Conservation (phyloP, 1,140 invertebrate species). For the Pseudomyrmex dendroicus region DNA sequence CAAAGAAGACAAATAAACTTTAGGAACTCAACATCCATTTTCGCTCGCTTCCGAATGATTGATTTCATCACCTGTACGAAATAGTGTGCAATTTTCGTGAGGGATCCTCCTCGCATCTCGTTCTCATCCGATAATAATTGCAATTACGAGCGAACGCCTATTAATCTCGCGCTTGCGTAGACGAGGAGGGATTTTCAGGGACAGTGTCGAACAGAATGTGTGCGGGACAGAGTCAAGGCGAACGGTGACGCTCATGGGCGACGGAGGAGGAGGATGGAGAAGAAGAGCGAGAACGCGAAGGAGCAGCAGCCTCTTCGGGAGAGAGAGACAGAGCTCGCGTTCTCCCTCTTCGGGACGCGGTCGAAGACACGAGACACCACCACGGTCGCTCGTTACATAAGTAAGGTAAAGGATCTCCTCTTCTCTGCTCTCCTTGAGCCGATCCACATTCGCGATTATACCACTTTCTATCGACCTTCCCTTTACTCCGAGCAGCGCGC, state of each 20-base stretch:
- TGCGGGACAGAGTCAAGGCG: slow-evolving; percentile 41
- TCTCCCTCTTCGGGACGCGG: slow-evolving; percentile 73
- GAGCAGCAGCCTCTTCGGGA: slow-evolving; percentile 19
- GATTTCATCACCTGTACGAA: not conserved
- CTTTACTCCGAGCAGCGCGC: slow-evolving; percentile 65
- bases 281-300: slow-evolving; percentile 22
- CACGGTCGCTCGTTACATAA: slow-evolving; percentile 81
- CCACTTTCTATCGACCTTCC: slow-evolving; percentile 82
- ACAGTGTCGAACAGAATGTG: slow-evolving; percentile 49
- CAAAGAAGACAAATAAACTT: not conserved
- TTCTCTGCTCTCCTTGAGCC: slow-evolving; percentile 80
- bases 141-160: slow-evolving; percentile 36
- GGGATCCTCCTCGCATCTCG: not conserved
- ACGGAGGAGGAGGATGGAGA: slow-evolving; percentile 54
- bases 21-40: too few species aligned
- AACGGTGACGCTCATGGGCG: slow-evolving; percentile 46
- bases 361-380: slow-evolving; percentile 81
- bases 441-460: slow-evolving; percentile 84
- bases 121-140: slow-evolving; percentile 14
- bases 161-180: slow-evolving; percentile 37
- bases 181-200: slow-evolving; percentile 65
- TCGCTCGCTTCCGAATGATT: not conserved
- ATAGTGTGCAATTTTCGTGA: not conserved
- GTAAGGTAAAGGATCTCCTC: slow-evolving; percentile 82
- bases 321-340: slow-evolving; percentile 39